Percentiles rank a stretch among this genome's conserved stretches.
These are phyloP conservation scores for Trypoxylus dichotomus DNA, from an alignment of 1,140 invertebrate species.

Conservation along the genomic window DNA sequence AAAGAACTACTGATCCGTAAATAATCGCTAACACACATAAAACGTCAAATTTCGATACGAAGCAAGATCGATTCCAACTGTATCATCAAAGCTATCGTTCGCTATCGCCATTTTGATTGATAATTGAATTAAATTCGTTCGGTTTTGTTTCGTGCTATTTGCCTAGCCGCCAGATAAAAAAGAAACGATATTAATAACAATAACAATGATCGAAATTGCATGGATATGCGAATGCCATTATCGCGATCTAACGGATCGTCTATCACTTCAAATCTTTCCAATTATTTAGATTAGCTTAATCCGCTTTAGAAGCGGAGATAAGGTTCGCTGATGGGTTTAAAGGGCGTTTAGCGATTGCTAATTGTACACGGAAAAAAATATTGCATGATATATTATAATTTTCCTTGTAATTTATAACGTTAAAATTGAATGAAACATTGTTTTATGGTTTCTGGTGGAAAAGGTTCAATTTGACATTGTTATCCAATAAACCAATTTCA, in stretches of 20 bases:
- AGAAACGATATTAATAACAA: neutral
- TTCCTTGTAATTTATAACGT: no score
- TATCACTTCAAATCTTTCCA: neutral
- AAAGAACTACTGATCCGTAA: no score
- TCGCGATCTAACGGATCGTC: neutral
- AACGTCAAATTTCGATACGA: neutral
- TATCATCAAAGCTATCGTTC: neutral
- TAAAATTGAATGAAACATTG: no score
- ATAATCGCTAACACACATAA: neutral
- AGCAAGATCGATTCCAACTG: neutral
- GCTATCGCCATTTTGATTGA: neutral
- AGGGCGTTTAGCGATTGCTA: neutral
- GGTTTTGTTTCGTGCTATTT: neutral
- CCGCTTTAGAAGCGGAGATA: neutral
- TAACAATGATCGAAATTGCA: neutral
- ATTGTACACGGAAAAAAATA: no score
- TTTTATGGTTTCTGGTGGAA: no score
- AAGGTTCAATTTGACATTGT: no score
- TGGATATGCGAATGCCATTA: neutral
- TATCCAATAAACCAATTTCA: no score
- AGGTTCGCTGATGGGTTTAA: neutral
- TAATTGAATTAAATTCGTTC: neutral
- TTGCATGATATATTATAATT: no score
- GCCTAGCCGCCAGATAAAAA: neutral
- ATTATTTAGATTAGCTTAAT: slow-evolving; percentile 1